These are phyloP conservation scores for Leptinotarsa lineolata DNA, from an alignment of 1,140 invertebrate species.

Conservation along the genomic window DNA sequence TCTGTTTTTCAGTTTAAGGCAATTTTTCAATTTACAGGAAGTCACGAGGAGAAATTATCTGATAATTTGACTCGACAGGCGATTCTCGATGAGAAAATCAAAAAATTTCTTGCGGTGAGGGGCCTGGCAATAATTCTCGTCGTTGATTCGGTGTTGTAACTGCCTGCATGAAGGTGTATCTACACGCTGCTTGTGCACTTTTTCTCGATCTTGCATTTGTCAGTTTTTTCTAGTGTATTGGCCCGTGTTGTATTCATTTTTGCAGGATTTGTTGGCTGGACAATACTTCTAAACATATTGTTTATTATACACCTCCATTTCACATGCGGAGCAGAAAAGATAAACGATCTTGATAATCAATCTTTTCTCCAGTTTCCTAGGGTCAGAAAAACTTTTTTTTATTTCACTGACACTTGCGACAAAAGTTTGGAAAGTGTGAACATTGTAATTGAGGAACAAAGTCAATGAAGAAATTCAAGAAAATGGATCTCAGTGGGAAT, in stretches of 20 bases:
- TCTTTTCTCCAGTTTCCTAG: too few species aligned
- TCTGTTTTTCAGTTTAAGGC: conserved; percentile 25
- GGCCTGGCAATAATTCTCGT: conserved; percentile 28
- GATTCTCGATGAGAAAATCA: conserved; percentile 90
- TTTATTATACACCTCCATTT: too few species aligned
- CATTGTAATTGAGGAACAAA: too few species aligned
- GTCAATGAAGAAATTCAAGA: too few species aligned
- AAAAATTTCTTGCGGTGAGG: conserved; percentile 93
- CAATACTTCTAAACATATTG: not conserved
- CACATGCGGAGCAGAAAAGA: too few species aligned
- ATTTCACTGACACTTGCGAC: too few species aligned
- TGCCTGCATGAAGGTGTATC: conserved; percentile 41
- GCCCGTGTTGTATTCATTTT: conserved; percentile 1
- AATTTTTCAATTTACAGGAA: conserved; percentile 51
- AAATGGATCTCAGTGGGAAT: too few species aligned
- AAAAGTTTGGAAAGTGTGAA: too few species aligned
- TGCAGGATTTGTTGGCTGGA: not conserved
- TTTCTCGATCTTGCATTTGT: conserved; percentile 38
- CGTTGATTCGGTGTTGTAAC: conserved; percentile 35
- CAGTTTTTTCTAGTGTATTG: conserved; percentile 7
- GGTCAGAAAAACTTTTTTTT: too few species aligned
- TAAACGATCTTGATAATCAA: too few species aligned
- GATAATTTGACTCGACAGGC: conserved; percentile 76
- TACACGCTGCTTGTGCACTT: conserved; percentile 47
- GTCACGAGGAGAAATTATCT: conserved; percentile 65